Evolutionary conservation across 2,888 invertebrate genomes (phyloP).

Genomic region (Boloria selene): DNA sequence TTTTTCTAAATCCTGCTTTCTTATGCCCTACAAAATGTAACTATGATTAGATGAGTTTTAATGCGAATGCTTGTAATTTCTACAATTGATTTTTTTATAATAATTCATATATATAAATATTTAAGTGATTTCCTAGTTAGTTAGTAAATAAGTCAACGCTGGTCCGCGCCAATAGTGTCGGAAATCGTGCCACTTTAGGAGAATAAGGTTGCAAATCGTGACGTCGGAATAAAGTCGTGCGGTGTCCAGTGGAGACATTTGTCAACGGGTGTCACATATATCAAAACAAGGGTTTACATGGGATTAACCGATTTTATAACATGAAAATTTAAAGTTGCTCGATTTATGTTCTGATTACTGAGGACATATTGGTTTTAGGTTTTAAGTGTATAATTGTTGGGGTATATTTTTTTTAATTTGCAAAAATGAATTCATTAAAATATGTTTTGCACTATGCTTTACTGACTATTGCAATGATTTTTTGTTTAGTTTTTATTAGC

Average conservation of each 20-base stretch:
- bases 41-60: too few relatives aligned
- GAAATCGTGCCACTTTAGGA: constrained; percentile 5
- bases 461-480: too few relatives aligned
- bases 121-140: neutral
- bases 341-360: too few relatives aligned
- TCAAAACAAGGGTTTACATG: constrained; percentile 17
- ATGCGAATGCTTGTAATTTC: too few relatives aligned
- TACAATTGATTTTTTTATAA: too few relatives aligned
- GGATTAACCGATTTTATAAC: constrained; percentile 13
- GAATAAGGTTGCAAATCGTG: constrained; percentile 18
- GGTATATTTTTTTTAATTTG: too few relatives aligned
- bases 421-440: too few relatives aligned
- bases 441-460: too few relatives aligned
- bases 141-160: neutral
- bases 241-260: constrained; percentile 19
- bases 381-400: neutral
- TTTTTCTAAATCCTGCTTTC: too few relatives aligned
- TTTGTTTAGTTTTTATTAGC: too few relatives aligned
- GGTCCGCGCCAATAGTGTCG: neutral
- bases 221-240: constrained; percentile 10
- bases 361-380: neutral
- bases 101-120: neutral
- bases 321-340: constrained; percentile 8
- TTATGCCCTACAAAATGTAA: too few relatives aligned
- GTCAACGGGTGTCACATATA: constrained; percentile 12